phyloP scores from a whole-genome alignment of 2,797 vertebrate genomes.

The Peromyscus eremicus region DNA sequence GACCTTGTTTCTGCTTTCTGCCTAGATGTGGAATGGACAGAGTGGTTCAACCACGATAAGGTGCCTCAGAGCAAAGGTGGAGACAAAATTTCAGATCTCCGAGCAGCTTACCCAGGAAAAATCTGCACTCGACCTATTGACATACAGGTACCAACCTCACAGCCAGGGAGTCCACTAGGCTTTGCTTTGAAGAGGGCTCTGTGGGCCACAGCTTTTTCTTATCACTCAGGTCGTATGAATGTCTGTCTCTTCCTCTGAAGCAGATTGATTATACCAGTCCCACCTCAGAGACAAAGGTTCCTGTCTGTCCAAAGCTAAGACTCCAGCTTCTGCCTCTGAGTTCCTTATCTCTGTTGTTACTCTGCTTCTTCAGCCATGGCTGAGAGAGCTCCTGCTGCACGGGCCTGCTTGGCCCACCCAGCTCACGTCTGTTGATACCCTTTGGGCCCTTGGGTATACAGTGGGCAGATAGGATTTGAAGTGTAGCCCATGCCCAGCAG shows the following conservation, averaged over 20 bases:
- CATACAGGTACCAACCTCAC: constrained; percentile 91
- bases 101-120: constrained; percentile 91
- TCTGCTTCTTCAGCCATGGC: not conserved
- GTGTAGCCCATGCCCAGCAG: not conserved
- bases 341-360: not conserved
- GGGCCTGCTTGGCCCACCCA: not conserved
- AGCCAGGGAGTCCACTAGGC: not conserved
- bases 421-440: not conserved
- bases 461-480: not conserved
- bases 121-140: constrained; percentile 94
- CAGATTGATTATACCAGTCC: accelerated
- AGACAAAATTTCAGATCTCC: constrained; percentile 95
- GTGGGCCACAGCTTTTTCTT: too few relatives aligned
- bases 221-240: accelerated
- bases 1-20: constrained; percentile 62
- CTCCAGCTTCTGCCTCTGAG: not conserved
- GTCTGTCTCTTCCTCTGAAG: not conserved
- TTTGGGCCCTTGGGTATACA: not conserved
- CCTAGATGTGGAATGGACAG: constrained; percentile 97
- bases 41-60: constrained; percentile 95
- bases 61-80: constrained; percentile 93
- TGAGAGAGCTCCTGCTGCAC: accelerated
- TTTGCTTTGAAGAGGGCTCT: not conserved
- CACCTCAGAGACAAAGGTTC: not conserved
- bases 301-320: not conserved